These are phyloP conservation scores for Bursaphelenchus okinawaensis DNA, from an alignment of 2,888 invertebrate species.

Conservation along the genomic window DNA sequence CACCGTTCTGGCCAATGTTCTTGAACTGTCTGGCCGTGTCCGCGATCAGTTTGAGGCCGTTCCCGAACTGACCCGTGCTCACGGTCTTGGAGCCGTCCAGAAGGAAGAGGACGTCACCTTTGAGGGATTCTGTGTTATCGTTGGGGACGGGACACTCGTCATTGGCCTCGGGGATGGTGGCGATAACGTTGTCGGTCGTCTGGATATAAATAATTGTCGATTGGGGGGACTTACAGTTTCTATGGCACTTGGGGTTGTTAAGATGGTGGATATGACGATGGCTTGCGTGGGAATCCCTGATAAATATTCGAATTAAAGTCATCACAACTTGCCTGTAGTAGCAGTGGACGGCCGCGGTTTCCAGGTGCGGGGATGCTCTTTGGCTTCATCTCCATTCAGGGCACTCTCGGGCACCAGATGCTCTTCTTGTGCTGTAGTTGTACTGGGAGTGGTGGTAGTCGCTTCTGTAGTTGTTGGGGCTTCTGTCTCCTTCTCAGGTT, in stretches of 20 bases:
- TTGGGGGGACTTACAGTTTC: background rate
- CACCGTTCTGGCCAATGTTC: slow-evolving; percentile 47
- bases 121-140: slow-evolving; percentile 28
- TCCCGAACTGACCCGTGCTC: slow-evolving; percentile 37
- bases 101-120: slow-evolving; percentile 47
- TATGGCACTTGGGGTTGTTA: slow-evolving; percentile 4
- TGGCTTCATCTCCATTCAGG: slow-evolving; percentile 2
- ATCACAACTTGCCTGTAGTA: background rate
- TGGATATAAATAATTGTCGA: too few relatives aligned
- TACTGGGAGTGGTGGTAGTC: background rate
- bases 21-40: slow-evolving; percentile 41
- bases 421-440: background rate
- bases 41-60: slow-evolving; percentile 38
- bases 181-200: background rate
- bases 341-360: slow-evolving; percentile 4
- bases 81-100: slow-evolving; percentile 44
- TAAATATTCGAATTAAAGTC: slow-evolving; percentile 2
- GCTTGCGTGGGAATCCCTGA: slow-evolving; percentile 5
- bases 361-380: slow-evolving; percentile 11
- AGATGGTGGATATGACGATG: background rate
- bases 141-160: slow-evolving; percentile 37
- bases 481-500: slow-evolving; percentile 7
- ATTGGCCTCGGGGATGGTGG: background rate
- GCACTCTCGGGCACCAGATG: slow-evolving; percentile 6
- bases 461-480: slow-evolving; percentile 1